Evolutionary conservation across 1,140 invertebrate species (phyloP), one percentile per base, ranked within the genome.

Genomic region (Drosophila nigrodunni): DNA sequence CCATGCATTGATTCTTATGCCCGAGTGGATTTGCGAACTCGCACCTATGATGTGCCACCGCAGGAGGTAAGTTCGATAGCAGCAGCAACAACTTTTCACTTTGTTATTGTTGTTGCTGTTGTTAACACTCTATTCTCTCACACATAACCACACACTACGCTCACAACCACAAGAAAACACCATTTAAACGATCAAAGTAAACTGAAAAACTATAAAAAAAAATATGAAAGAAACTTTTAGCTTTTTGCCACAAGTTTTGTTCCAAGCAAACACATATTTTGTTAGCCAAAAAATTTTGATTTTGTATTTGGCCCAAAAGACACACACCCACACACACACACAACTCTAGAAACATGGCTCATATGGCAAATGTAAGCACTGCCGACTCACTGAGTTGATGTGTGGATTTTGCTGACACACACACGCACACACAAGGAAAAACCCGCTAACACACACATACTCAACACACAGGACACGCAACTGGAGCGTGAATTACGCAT

Each of bases 1-100:
- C 98, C 98, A 0, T 99, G 98, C 93, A 97, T 99, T 82, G 98
- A 99, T 91, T 96, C 95, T 18, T 98, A 98, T 87, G 96, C 97
- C 11, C 96, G 97, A 50, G 97, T 98, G 7, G 98, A 99, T 92
- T 93, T 99, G 50, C 95, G 98, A 74, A 97, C 97, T 7, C 95
- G 97, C 67, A 98, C 97, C 1, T 98, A 98, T 90, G 98, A 98
- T 90, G 97, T 99, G 34, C 98, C 98, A 41, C 97, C 98, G 8
- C 98, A 98, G 94, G 98, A 98, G 94, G 97, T 98, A 94, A 92
- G 90, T 87, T 50, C 67, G 54, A 49, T 46, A 13, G 54, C 70
- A 61, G 70, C 73, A 68, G 60, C 41, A 66, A 47, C 61, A 69
- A 72, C 66, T 68, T 52, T 70, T n/a, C 34, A 65, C 61, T 54